Percentiles rank a stretch among this genome's conserved stretches.
Conservation (phyloP, 2,888 invertebrate genomes). For the Minunthozetes semirufus region DNA sequence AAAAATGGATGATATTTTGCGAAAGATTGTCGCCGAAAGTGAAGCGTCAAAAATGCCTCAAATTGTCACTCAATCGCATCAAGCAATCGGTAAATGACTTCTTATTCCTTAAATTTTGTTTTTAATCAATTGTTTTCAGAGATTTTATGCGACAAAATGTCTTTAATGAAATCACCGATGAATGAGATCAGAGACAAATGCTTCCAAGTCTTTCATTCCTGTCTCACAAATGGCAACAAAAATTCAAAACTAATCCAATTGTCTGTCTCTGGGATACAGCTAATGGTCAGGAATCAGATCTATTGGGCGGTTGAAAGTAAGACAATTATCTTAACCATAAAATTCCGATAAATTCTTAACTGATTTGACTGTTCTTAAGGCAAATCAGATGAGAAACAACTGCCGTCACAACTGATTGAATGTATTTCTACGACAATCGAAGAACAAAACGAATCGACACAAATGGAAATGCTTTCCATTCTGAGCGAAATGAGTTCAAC, state of each 20-base stretch:
- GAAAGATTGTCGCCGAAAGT: not conserved
- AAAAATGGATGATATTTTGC: conserved; percentile 7
- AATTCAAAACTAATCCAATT: not conserved
- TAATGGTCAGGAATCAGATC: conserved; percentile 12
- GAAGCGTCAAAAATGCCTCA: not conserved
- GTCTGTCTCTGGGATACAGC: not conserved
- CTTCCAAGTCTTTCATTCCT: not conserved
- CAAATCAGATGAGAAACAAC: conserved; percentile 1
- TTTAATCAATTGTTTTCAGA: conserved; percentile 10
- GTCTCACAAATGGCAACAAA: not conserved
- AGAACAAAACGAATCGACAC: not conserved
- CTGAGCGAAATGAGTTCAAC: conserved; percentile 19
- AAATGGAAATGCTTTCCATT: conserved; percentile 21
- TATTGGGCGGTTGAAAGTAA: conserved; percentile 11
- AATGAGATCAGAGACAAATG: conserved; percentile 24
- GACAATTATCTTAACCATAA: no score
- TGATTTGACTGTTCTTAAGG: not conserved
- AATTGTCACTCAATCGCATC: not conserved
- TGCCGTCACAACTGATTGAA: conserved; percentile 20
- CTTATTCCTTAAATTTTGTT: not conserved
- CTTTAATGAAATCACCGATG: not conserved
- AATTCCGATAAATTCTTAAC: not conserved
- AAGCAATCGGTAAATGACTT: conserved; percentile 4
- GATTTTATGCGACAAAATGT: conserved; percentile 22
- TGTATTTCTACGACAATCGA: conserved; percentile 16